Conservation (phyloP, 2,888 invertebrate species). For the Metopia argyrocephala region DNA sequence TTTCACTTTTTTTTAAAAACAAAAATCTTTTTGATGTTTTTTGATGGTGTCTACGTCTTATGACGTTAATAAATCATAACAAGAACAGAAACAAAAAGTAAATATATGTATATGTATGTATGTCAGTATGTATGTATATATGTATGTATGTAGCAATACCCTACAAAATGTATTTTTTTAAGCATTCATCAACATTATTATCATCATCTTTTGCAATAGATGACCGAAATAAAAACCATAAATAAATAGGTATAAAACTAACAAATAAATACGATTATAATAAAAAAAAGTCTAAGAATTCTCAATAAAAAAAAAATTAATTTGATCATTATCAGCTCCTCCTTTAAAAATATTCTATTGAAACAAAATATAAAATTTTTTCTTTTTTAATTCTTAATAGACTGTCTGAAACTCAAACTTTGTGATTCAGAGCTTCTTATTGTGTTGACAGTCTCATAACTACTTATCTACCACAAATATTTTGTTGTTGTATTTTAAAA, state of each 20-base stretch:
- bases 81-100: background rate
- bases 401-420: background rate
- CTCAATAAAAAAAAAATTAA: no score
- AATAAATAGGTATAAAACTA: background rate
- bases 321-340: no score
- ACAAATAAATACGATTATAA: background rate
- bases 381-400: no score
- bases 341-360: no score
- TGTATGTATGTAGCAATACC: no score
- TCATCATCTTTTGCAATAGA: background rate
- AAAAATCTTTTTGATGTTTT: constrained; percentile 17
- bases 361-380: no score
- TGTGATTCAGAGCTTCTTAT: background rate
- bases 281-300: no score
- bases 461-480: background rate
- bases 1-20: background rate
- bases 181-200: background rate
- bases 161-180: background rate
- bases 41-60: constrained; percentile 6
- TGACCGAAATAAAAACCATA: background rate
- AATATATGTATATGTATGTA: no score
- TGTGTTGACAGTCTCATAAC: background rate
- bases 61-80: constrained; percentile 36
- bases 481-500: background rate
- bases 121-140: no score